These are phyloP conservation scores for Plagodis pulveraria DNA, from an alignment of 2,888 invertebrate genomes.

Conservation along the genomic window DNA sequence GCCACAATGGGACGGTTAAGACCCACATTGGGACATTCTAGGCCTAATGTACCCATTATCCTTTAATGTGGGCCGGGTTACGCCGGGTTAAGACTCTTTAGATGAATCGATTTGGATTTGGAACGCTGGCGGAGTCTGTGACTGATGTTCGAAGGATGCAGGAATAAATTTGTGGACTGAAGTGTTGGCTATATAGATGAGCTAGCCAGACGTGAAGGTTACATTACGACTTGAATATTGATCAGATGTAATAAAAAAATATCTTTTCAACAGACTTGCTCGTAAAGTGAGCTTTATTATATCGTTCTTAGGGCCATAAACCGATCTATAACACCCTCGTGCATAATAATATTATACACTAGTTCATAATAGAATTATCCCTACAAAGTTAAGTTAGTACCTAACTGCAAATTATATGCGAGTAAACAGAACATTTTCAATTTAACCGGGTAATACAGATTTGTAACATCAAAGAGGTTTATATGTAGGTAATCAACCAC, in stretches of 20 bases:
- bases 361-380: too few relatives aligned
- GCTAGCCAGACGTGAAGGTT: conserved; percentile 6
- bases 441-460: too few relatives aligned
- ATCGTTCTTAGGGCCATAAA: too few relatives aligned
- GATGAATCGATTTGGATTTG: conserved; percentile 69
- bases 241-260: not conserved
- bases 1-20: conserved; percentile 56
- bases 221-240: not conserved
- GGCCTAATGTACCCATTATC: conserved; percentile 66
- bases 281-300: too few relatives aligned
- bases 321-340: too few relatives aligned
- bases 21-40: conserved; percentile 56
- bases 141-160: conserved; percentile 30
- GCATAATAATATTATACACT: too few relatives aligned
- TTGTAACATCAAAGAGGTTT: too few relatives aligned
- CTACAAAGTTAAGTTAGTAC: too few relatives aligned
- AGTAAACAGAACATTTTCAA: too few relatives aligned
- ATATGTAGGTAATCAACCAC: too few relatives aligned
- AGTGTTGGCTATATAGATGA: not conserved
- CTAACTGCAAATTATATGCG: too few relatives aligned
- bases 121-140: conserved; percentile 40
- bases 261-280: too few relatives aligned
- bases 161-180: conserved; percentile 7
- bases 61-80: conserved; percentile 72
- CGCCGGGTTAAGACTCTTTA: conserved; percentile 60